Evolutionary conservation across 2,888 invertebrate genomes (phyloP).

Genomic region (Heliconius hortense): DNA sequence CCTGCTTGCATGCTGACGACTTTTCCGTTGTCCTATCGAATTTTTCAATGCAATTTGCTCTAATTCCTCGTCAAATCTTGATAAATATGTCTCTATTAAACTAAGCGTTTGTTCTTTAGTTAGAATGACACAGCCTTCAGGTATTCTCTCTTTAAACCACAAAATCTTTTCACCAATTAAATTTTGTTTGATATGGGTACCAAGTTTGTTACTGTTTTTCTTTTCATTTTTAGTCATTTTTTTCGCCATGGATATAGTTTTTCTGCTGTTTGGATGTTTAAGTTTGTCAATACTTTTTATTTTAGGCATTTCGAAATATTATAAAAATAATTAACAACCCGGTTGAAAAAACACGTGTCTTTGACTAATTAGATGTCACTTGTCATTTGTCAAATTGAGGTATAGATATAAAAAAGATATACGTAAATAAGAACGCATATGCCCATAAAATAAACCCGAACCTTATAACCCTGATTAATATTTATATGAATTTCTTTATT

Average conservation of each 20-base stretch:
- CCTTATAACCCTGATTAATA: too few species aligned
- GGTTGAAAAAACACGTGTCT: conserved; percentile 14
- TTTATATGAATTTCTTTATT: too few species aligned
- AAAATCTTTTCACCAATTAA: conserved; percentile 88
- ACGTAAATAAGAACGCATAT: too few species aligned
- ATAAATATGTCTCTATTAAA: conserved; percentile 80
- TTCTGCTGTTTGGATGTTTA: conserved; percentile 93
- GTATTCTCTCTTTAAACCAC: conserved; percentile 88
- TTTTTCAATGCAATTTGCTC: conserved; percentile 90
- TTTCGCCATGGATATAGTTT: conserved; percentile 87
- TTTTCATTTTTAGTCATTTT: conserved; percentile 85
- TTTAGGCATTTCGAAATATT: conserved; percentile 68
- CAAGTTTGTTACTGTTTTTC: conserved; percentile 83
- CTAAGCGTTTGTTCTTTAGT: conserved; percentile 83
- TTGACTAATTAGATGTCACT: neutral
- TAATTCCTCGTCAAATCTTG: conserved; percentile 87
- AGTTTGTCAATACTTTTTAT: conserved; percentile 76
- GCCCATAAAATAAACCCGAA: too few species aligned
- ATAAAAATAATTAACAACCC: neutral
- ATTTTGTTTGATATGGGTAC: conserved; percentile 87
- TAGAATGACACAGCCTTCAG: conserved; percentile 78
- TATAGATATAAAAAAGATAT: too few species aligned
- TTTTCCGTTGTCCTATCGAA: conserved; percentile 87
- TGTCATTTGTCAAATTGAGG: neutral
- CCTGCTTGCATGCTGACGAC: conserved; percentile 89